These are phyloP conservation scores for Caenorhabditis imperialis DNA, from an alignment of 2,888 invertebrate species.

Conservation along the genomic window DNA sequence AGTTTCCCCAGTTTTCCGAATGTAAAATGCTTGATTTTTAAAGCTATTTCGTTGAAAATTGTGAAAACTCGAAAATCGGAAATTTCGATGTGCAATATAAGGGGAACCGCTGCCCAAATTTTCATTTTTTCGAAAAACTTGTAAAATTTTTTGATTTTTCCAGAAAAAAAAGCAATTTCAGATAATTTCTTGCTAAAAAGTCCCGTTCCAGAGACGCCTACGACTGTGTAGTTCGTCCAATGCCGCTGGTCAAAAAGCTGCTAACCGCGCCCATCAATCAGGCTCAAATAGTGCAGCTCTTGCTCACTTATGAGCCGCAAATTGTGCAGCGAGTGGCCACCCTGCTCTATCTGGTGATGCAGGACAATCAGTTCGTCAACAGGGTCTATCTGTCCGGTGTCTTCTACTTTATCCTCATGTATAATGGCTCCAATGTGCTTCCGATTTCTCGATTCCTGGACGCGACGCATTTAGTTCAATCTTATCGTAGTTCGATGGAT, in stretches of 20 bases:
- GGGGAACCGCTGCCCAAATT: no score
- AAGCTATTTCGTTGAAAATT: no score
- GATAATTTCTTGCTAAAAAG: no score
- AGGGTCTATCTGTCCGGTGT: conserved; percentile 94
- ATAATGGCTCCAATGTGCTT: conserved; percentile 94
- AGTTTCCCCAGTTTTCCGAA: no score
- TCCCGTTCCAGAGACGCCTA: conserved; percentile 85
- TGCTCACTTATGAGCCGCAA: conserved; percentile 96
- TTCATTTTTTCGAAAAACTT: no score
- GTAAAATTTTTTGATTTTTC: conserved; percentile 1
- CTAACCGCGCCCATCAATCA: conserved; percentile 90
- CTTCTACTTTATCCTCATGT: conserved; percentile 97
- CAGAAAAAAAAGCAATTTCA: neutral
- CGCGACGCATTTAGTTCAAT: conserved; percentile 94
- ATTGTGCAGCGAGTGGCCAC: conserved; percentile 96
- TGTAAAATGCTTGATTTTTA: no score
- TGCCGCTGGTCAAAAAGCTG: conserved; percentile 89
- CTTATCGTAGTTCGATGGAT: conserved; percentile 89
- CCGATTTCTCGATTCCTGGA: conserved; percentile 95
- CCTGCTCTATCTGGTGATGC: conserved; percentile 80
- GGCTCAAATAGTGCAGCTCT: conserved; percentile 91
- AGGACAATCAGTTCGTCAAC: conserved; percentile 93
- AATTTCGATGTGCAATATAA: no score
- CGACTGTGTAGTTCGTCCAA: conserved; percentile 93
- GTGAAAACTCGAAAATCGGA: no score